These are phyloP conservation scores for Lamprologus sp. DNA, from an alignment of 2,113 vertebrate genomes.

Conservation along the genomic window DNA sequence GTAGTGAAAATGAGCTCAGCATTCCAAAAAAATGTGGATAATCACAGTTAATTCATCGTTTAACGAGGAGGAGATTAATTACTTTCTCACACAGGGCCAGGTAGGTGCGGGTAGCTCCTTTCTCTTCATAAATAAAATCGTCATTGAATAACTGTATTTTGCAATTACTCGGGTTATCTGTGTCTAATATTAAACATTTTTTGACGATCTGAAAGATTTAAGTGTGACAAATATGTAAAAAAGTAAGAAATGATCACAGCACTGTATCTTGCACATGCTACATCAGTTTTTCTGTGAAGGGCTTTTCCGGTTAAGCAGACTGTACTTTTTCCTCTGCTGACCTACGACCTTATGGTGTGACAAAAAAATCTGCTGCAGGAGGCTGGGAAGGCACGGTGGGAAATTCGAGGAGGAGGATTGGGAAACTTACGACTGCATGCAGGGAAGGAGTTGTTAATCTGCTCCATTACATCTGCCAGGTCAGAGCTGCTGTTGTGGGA, in stretches of 20 bases:
- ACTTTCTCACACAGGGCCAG: not conserved
- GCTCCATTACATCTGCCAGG: slow-evolving; percentile 93
- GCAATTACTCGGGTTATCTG: not conserved
- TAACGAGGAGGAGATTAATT: not conserved
- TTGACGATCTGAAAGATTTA: not conserved
- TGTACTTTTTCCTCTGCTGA: not conserved
- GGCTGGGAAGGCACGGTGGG: not conserved
- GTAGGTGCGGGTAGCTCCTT: not conserved
- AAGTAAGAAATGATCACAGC: not conserved
- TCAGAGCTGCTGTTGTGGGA: slow-evolving; percentile 83
- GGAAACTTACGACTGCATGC: slow-evolving; percentile 86
- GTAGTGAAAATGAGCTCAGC: not conserved
- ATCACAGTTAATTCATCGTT: not conserved
- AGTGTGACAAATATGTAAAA: not conserved
- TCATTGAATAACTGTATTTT: not conserved
- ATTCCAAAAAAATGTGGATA: not conserved
- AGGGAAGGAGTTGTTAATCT: slow-evolving; percentile 93
- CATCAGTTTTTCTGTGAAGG: not conserved
- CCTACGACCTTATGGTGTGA: not conserved
- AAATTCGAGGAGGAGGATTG: not conserved
- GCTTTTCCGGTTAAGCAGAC: not conserved
- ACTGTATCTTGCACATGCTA: not conserved
- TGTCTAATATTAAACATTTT: not conserved
- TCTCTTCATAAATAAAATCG: not conserved
- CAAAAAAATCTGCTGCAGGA: slow-evolving; percentile 15